Evolutionary conservation across 2,113 vertebrate genomes (phyloP), one percentile per base, ranked within the genome.

Genomic region (Chrysochloris asiatica): DNA sequence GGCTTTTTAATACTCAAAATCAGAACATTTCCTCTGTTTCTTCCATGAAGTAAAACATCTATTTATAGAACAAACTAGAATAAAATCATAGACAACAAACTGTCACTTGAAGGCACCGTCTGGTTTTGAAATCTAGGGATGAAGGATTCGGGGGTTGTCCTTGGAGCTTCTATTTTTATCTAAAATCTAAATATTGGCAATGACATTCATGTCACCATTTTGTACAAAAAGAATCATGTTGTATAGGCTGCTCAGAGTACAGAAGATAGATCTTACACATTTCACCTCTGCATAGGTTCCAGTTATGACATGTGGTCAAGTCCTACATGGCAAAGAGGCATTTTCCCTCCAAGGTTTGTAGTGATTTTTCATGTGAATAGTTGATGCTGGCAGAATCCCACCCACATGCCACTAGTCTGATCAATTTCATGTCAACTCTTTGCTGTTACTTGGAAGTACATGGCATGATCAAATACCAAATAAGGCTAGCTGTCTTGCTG

Each of bases 301-400:
- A 83, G n/a, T 41, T 95, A 56, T 24, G 72, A 93, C 72, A 69
- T 47, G 38, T 95, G 67, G 77, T 36, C 50, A 91, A 90, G 50
- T 54, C 36, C 22, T 86, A 45, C 45, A 67, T 89, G 30, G 24
- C 14, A 82, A 87, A 30, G 81, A 94, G 50, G 61, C n/a, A 36
- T 63, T 72, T 95, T 84, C 90, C 16, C 47, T 84, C 80, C 54
- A 65, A 38, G 30, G n/a, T 91, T 89, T 94, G 45, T 52, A 91
- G 81, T 93, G 85, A 82, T 79, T 86, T 84, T 88, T 75, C 45
- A 86, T 89, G 86, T 73, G 88, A 90, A 28, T 92, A 93, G 93
- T 93, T 89, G 36, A 89, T 92, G 69, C 45, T 95, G 72, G 52
- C 81, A 92, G 38, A 75, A 87, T 92, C 61, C 61, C 56, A 93